These are phyloP conservation scores for Mimumesa dahlbomi DNA, from an alignment of 2,888 invertebrate genomes.

Conservation along the genomic window DNA sequence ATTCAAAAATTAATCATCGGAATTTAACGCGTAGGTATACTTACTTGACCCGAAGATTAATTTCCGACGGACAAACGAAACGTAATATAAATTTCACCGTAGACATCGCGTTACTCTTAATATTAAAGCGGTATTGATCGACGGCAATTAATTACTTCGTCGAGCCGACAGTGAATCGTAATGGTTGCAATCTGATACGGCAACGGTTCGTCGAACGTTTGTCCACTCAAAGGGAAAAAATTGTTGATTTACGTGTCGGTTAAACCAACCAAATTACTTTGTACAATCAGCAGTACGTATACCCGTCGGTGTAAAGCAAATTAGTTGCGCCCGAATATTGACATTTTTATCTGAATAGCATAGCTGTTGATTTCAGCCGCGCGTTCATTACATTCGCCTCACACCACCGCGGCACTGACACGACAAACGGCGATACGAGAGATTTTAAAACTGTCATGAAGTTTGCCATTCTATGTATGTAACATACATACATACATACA, in stretches of 20 bases:
- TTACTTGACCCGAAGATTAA: too few species aligned
- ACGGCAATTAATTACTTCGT: constrained; percentile 62
- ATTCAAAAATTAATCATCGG: too few species aligned
- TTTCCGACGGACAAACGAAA: too few species aligned
- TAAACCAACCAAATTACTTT: constrained; percentile 68
- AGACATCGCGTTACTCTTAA: constrained; percentile 58
- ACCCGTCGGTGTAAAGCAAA: constrained; percentile 60
- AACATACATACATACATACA: too few species aligned
- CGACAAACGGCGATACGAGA: constrained; percentile 16
- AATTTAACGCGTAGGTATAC: too few species aligned
- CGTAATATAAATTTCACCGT: too few species aligned
- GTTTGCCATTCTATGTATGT: too few species aligned
- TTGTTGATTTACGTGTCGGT: constrained; percentile 65
- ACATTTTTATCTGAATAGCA: constrained; percentile 64
- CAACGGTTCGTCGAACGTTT: constrained; percentile 48
- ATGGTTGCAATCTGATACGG: constrained; percentile 59
- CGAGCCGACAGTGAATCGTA: constrained; percentile 55
- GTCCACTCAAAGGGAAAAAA: constrained; percentile 58
- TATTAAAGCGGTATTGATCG: constrained; percentile 63
- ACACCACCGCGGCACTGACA: background rate
- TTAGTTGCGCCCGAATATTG: constrained; percentile 61
- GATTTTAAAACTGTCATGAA: constrained; percentile 43
- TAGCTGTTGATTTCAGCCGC: constrained; percentile 58
- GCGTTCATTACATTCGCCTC: constrained; percentile 42
- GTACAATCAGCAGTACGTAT: constrained; percentile 61